Conservation (phyloP, 1,140 invertebrate genomes). For the Scaptomyza hsui region DNA sequence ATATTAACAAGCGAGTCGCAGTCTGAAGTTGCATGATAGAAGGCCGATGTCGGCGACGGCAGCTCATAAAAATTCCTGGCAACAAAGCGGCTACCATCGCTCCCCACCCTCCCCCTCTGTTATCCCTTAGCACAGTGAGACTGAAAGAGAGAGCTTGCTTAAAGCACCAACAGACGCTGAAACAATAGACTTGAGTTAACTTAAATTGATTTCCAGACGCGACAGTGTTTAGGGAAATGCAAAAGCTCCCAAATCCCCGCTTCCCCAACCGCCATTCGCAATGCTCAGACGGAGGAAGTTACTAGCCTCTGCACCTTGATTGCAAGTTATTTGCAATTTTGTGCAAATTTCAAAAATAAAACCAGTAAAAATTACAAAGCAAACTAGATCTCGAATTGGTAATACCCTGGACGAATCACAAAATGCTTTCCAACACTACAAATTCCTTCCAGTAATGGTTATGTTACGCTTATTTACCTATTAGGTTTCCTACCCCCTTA, state of each 20-base stretch:
- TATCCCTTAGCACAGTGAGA: neutral
- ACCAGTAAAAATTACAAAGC: conserved; percentile 10
- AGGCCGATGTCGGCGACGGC: conserved; percentile 45
- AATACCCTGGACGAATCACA: neutral
- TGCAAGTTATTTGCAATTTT: conserved; percentile 81
- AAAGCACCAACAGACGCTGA: conserved; percentile 63
- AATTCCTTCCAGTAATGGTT: neutral
- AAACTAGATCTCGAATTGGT: neutral
- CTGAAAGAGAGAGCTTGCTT: conserved; percentile 26
- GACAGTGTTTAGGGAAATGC: conserved; percentile 57
- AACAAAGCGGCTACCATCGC: conserved; percentile 9
- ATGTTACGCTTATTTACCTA: neutral
- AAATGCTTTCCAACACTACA: neutral
- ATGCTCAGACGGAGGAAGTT: conserved; percentile 17
- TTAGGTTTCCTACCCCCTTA: neutral
- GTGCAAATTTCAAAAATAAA: conserved; percentile 63
- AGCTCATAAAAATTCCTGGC: conserved; percentile 78
- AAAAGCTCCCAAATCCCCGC: conserved; percentile 22
- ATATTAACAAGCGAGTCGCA: conserved; percentile 71
- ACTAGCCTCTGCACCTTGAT: conserved; percentile 66
- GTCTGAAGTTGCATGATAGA: conserved; percentile 54
- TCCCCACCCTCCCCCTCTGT: neutral
- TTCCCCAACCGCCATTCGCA: neutral
- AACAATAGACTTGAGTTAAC: conserved; percentile 81
- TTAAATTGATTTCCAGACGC: conserved; percentile 80